A percentile compares a stretch with the other conserved stretches of the same genome.
phyloP scores from a whole-genome alignment of 1,140 invertebrate species.

The Tetramorium simillimum region DNA sequence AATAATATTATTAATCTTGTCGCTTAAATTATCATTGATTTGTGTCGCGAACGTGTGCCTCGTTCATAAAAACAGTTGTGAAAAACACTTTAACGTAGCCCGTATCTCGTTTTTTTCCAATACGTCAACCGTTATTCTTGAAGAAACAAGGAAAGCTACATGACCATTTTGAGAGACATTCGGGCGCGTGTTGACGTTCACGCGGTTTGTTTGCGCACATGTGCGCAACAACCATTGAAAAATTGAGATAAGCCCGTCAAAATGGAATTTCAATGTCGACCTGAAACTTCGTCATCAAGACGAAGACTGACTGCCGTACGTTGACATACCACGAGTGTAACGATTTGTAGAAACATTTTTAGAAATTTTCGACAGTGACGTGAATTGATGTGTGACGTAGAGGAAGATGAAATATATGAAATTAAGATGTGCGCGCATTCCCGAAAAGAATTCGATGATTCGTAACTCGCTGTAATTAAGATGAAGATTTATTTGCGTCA shows the following conservation, averaged over 20 bases:
- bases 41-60: background rate
- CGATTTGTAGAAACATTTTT: slow-evolving; percentile 37
- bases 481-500: slow-evolving; percentile 1
- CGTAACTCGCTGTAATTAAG: background rate
- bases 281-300: slow-evolving; percentile 11
- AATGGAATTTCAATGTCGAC: slow-evolving; percentile 63
- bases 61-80: background rate
- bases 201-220: slow-evolving; percentile 56
- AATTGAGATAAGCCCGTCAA: slow-evolving; percentile 56
- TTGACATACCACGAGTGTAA: slow-evolving; percentile 31
- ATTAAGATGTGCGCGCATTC: slow-evolving; percentile 34
- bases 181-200: slow-evolving; percentile 16
- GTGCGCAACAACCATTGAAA: background rate
- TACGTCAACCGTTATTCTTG: slow-evolving; percentile 52
- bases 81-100: background rate
- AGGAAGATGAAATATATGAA: slow-evolving; percentile 5
- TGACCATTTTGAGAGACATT: background rate
- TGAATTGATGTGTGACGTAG: background rate
- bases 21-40: background rate
- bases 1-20: slow-evolving; percentile 9
- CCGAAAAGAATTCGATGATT: background rate
- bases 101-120: slow-evolving; percentile 25
- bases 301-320: background rate
- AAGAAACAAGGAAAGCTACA: slow-evolving; percentile 29
- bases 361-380: background rate